Conservation (phyloP, 2,113 vertebrate species). For the Merops nubicus region DNA sequence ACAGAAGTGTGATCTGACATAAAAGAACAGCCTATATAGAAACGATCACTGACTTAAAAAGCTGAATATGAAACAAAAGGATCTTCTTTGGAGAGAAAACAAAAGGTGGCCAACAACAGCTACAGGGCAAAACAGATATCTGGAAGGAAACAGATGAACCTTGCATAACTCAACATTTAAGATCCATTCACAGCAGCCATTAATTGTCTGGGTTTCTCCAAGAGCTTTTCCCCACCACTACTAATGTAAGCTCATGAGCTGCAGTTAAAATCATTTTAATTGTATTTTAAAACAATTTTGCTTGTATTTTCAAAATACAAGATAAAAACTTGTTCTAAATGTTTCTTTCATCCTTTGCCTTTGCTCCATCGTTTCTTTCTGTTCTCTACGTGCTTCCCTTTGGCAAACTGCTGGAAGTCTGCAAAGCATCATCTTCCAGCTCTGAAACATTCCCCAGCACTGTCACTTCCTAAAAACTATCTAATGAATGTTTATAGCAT, state of each 20-base stretch:
- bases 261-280: not conserved
- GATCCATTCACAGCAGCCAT: not conserved
- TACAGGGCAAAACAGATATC: not conserved
- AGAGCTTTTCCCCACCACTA: not conserved
- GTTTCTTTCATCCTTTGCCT: conserved; percentile 8
- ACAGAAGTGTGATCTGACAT: not conserved
- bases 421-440: conserved; percentile 21
- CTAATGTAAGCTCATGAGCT: not conserved
- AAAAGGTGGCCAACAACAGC: conserved; percentile 23
- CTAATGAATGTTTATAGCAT: not conserved
- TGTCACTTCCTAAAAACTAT: not conserved
- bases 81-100: conserved; percentile 1
- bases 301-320: not conserved
- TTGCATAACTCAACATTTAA: not conserved
- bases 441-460: not conserved
- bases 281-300: not conserved
- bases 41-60: not conserved
- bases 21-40: not conserved
- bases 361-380: not conserved
- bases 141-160: conserved; percentile 49
- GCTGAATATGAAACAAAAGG: not conserved
- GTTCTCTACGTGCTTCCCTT: not conserved
- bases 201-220: not conserved
- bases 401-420: conserved; percentile 29
- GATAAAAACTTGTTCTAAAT: not conserved